Evolutionary conservation across 2,888 invertebrate species (phyloP).

Genomic region (Cinara cedri): DNA sequence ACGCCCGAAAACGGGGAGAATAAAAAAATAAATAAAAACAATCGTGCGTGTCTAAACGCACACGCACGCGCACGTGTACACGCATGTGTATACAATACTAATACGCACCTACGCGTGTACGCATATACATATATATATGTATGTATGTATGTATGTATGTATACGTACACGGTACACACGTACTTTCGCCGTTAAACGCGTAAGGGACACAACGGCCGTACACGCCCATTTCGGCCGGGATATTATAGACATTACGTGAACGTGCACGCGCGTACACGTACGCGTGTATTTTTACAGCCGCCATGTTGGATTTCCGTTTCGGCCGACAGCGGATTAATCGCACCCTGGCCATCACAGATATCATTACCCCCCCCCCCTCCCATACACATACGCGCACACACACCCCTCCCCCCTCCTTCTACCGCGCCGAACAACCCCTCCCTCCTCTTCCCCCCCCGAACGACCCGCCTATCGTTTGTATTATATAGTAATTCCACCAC

Average conservation of each 20-base stretch:
- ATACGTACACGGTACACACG: not conserved
- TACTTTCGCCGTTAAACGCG: not conserved
- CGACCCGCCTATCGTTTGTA: no score
- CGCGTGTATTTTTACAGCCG: not conserved
- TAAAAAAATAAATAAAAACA: no score
- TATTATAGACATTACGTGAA: conserved; percentile 23
- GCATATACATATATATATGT: not conserved
- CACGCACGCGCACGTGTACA: not conserved
- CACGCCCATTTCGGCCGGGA: conserved; percentile 41
- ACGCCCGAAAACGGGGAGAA: no score
- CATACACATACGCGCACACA: no score
- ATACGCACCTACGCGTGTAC: not conserved
- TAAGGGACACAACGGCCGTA: conserved; percentile 7
- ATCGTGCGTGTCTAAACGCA: no score
- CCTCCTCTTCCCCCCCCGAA: no score
- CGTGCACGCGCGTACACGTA: not conserved
- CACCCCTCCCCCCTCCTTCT: no score
- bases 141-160: no score
- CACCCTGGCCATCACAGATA: not conserved
- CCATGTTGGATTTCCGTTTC: conserved; percentile 42
- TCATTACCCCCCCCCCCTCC: not conserved
- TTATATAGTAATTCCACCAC: no score
- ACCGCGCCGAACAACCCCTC: no score
- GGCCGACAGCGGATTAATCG: conserved; percentile 14
- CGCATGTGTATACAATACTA: not conserved